Evolutionary conservation across 2,888 invertebrate genomes (phyloP), one percentile per base, ranked within the genome.

Genomic region (Ochropleura leucogaster): DNA sequence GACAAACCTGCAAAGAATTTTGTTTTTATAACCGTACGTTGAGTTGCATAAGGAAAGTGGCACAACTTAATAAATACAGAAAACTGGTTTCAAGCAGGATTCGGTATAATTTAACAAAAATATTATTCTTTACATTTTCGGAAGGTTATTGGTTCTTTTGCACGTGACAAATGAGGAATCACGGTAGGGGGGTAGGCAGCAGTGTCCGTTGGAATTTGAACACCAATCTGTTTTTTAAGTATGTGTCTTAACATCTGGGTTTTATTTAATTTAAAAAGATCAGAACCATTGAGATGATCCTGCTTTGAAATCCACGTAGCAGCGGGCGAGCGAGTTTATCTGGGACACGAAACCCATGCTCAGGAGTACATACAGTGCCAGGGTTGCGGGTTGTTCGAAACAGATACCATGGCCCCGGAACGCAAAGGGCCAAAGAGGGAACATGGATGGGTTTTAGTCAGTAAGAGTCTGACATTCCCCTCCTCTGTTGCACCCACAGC

Each of bases 71-170:
- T 51, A 68, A 47, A 51, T 18, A 5, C 3, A 7, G 14, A 18
- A 55, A 77, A 70, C 55, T 20, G 49, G 77, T 77, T 51, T 10
- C 9, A 8, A 55, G 47, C 16, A 42, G 14, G 14, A 8, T 20
- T 30, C 14, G 18, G 4, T 3, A 18, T 40, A 20, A 46, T 51
- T 14, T 47, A n/a, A 12, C 3, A 46, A 40, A 42, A 59, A 10
- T 49, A 46, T 66, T 9, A 30, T 66, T 51, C 4, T 55, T 68
- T n/a, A 69, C 20, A 20, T 69, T 8, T 47, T 40, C 2, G 47
- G 12, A 30, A 5, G 14, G 30, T 42, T 20, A 44, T 44, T 14
- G 44, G 44, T 20, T 20, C 44, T 14, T 20, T 44, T 6, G 44
- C 42, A n/a, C 60, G n/a, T 40, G 5, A 3, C 20, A 55, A 6